phyloP scores from a whole-genome alignment of 2,113 vertebrate species.

The Xyrauchen texanus region DNA sequence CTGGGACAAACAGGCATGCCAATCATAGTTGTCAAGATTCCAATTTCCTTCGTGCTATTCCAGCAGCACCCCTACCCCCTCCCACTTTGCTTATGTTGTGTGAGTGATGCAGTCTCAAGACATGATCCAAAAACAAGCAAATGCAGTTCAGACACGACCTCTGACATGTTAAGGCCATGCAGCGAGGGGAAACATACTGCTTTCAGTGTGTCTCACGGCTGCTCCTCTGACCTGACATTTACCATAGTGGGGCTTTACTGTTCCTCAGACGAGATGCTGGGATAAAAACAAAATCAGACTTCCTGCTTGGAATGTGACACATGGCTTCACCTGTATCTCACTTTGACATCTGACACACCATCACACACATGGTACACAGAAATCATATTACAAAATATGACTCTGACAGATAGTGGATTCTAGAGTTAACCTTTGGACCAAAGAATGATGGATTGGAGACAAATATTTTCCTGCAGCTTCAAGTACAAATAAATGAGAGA shows the following conservation, averaged over 20 bases:
- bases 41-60: conserved; percentile 68
- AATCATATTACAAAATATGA: conserved; percentile 13
- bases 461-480: background rate
- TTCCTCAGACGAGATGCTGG: conserved; percentile 43
- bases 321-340: conserved; percentile 43
- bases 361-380: background rate
- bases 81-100: conserved; percentile 55
- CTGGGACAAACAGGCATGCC: conserved; percentile 66
- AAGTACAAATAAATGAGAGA: background rate
- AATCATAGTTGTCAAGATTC: conserved; percentile 74
- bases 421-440: background rate
- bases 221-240: conserved; percentile 67
- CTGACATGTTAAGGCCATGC: conserved; percentile 65
- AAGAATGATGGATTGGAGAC: background rate
- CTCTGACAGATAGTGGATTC: conserved; percentile 8
- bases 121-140: conserved; percentile 57
- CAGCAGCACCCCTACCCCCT: conserved; percentile 55
- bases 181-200: conserved; percentile 61
- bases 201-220: conserved; percentile 62
- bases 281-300: conserved; percentile 41
- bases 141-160: conserved; percentile 68
- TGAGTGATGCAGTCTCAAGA: conserved; percentile 66
- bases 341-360: conserved; percentile 34
- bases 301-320: conserved; percentile 43
- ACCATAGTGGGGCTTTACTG: conserved; percentile 50